These are phyloP conservation scores for Alloscopus bannaensis DNA, from an alignment of 2,888 invertebrate genomes.

Conservation along the genomic window DNA sequence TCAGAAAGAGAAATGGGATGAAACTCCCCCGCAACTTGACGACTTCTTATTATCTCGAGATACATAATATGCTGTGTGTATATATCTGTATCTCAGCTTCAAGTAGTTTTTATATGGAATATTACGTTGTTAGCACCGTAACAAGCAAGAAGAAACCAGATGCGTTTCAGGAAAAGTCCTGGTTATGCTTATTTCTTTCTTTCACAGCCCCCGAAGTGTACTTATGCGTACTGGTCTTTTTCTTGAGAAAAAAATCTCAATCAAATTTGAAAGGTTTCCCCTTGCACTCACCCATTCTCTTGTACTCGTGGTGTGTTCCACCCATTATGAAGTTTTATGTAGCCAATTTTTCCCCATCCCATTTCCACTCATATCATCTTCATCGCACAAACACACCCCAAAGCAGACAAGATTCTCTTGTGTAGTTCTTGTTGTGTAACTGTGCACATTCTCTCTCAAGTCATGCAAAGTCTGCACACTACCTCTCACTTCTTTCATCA, in stretches of 20 bases:
- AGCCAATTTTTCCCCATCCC: constrained; percentile 17
- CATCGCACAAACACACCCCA: constrained; percentile 3
- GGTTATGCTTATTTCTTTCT: too few relatives aligned
- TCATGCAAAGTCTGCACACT: constrained; percentile 3
- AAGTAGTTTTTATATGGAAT: too few relatives aligned
- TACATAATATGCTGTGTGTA: too few relatives aligned
- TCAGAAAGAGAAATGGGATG: constrained; percentile 5
- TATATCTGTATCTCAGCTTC: not conserved
- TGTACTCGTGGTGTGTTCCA: constrained; percentile 6
- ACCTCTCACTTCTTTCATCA: constrained; percentile 11
- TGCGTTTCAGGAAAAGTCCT: too few relatives aligned
- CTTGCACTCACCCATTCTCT: not conserved
- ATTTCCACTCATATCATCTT: not conserved
- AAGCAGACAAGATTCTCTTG: constrained; percentile 16
- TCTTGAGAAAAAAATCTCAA: constrained; percentile 29
- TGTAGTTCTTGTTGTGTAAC: not conserved
- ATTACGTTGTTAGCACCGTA: too few relatives aligned
- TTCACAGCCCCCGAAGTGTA: constrained; percentile 11
- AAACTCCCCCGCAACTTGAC: constrained; percentile 38
- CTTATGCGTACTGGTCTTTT: not conserved
- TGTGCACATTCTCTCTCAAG: not conserved
- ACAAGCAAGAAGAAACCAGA: too few relatives aligned
- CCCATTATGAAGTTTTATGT: constrained; percentile 25
- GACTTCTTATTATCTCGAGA: too few relatives aligned
- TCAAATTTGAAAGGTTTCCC: constrained; percentile 51